phyloP scores from a whole-genome alignment of 2,888 invertebrate genomes.

The Xestia sexstrigata region DNA sequence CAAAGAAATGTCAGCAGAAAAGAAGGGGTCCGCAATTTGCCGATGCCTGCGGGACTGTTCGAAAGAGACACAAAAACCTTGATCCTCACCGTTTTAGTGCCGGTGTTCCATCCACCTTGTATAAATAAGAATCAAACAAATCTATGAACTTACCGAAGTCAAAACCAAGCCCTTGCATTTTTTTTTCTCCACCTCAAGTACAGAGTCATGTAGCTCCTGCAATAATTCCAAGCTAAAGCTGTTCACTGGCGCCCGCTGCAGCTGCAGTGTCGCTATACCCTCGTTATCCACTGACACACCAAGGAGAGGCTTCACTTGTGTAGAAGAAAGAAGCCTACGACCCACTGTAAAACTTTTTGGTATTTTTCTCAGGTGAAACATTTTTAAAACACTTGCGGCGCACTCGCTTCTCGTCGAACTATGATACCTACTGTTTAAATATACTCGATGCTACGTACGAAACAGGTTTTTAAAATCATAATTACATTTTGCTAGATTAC shows the following conservation, averaged over 20 bases:
- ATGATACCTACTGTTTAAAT: not conserved
- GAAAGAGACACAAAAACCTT: too few relatives aligned
- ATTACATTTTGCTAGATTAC: too few relatives aligned
- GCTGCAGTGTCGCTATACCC: conserved; percentile 92
- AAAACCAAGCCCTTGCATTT: conserved; percentile 81
- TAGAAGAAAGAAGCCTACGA: conserved; percentile 15
- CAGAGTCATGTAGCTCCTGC: conserved; percentile 88
- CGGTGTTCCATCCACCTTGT: too few relatives aligned
- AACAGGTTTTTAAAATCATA: too few relatives aligned
- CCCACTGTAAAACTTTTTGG: not conserved
- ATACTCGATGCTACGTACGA: too few relatives aligned
- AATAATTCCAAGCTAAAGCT: conserved; percentile 93
- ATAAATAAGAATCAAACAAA: not conserved
- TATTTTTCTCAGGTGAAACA: conserved; percentile 26
- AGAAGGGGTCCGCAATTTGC: too few relatives aligned
- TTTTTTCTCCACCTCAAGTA: conserved; percentile 91
- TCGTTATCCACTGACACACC: conserved; percentile 80
- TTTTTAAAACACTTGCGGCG: conserved; percentile 3
- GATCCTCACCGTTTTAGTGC: too few relatives aligned
- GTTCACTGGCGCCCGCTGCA: conserved; percentile 92
- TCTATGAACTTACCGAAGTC: conserved; percentile 91
- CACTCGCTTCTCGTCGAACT: not conserved
- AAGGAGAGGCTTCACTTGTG: conserved; percentile 36
- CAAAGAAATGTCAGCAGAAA: too few relatives aligned
- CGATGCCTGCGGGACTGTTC: too few relatives aligned